Conservation (phyloP, 2,113 vertebrate species). For the Chiloscyllium plagiosum region DNA sequence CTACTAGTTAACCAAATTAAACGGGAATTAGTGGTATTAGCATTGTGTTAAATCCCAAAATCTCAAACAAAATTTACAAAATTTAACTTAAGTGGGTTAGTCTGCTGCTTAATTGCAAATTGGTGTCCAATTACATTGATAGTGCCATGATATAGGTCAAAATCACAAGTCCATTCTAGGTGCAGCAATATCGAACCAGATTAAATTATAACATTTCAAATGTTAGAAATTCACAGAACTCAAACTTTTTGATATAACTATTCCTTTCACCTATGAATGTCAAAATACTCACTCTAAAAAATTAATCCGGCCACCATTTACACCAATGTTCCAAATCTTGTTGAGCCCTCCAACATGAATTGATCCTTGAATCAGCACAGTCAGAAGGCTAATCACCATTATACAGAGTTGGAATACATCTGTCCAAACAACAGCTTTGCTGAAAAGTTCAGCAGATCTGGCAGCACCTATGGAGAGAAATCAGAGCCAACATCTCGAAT, state of each 20-base stretch:
- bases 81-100: not conserved
- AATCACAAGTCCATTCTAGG: not conserved
- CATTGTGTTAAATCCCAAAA: no score
- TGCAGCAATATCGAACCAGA: not conserved
- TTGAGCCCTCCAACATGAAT: conserved; percentile 10
- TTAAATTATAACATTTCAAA: not conserved
- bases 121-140: not conserved
- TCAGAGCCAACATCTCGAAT: no score
- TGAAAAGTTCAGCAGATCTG: no score
- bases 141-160: not conserved
- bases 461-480: no score
- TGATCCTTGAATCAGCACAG: conserved; percentile 8
- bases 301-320: conserved; percentile 24
- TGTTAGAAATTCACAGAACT: not conserved
- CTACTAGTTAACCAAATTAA: no score
- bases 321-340: conserved; percentile 21
- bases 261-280: not conserved
- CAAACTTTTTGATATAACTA: not conserved
- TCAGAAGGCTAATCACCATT: not conserved
- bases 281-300: conserved; percentile 33
- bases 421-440: conserved; percentile 28
- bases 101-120: not conserved
- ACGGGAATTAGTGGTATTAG: no score
- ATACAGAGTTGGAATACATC: not conserved
- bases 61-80: no score